Conservation (phyloP, 2,888 invertebrate genomes). For the Luperina nickerlii region DNA sequence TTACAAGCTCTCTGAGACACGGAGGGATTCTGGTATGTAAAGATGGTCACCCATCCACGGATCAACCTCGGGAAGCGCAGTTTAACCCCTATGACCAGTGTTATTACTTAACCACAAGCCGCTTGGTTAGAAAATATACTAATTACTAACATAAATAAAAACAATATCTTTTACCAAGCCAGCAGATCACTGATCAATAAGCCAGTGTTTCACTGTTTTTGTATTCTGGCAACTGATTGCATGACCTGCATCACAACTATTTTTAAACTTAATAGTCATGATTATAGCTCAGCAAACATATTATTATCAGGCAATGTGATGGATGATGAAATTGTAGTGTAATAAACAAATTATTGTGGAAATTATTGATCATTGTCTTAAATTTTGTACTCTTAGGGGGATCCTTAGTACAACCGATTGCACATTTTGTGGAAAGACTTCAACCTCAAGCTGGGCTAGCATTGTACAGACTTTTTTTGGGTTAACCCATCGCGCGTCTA, state of each 20-base stretch:
- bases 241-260: constrained; percentile 33
- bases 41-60: not conserved
- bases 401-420: not conserved
- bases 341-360: constrained; percentile 27
- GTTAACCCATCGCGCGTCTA: too few species aligned
- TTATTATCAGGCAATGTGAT: not conserved
- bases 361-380: not conserved
- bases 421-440: not conserved
- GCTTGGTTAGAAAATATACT: not conserved
- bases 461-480: not conserved
- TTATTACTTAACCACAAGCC: not conserved
- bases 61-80: not conserved
- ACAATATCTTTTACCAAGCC: not conserved
- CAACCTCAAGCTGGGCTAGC: too few species aligned
- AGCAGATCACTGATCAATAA: not conserved
- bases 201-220: constrained; percentile 2
- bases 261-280: constrained; percentile 27
- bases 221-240: constrained; percentile 35
- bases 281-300: not conserved
- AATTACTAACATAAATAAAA: not conserved
- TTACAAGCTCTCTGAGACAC: not conserved
- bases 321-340: constrained; percentile 48
- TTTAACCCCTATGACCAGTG: not conserved
- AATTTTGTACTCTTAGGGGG: not conserved
- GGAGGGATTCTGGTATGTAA: not conserved